Evolutionary conservation across 2,797 vertebrate genomes (phyloP), one percentile per base, ranked within the genome.

Genomic region (Falco concolor): DNA sequence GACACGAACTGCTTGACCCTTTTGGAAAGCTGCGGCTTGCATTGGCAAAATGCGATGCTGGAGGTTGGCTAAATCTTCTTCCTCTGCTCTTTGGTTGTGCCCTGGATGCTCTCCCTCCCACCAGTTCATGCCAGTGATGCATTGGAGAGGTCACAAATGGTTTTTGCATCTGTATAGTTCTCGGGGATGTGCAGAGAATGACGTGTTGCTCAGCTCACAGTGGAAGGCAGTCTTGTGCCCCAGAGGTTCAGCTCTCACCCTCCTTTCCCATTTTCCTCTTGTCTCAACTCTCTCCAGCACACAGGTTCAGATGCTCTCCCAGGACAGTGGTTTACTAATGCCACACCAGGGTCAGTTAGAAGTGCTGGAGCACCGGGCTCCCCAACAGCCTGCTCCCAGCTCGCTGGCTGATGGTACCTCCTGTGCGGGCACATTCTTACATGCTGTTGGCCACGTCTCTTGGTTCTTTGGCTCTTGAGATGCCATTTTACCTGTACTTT

Each of bases 401-500:
- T 34, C 1, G 0, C 83, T 79, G 73, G 20, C 50, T 34, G 42
- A 11, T 0, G 0, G 17, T 73, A 12, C 52, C 75, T 84, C 45
- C 34, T 5, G 0, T 4, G 3, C 6, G 0, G 45, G 70, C 63
- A 34, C 24, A 22, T 75, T 89, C 81, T 80, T 50, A 75, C 60
- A 0, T 50, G 42, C 69, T 3, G 2, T 90, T 91, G 73, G 87
- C 75, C 4, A 3, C 10, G 1, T 83, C 28, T 50, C 76, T 78
- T 0, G 0, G 21, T 61, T 91, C 79, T 56, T 42, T 44, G 53
- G n/a, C 87, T 93, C 54, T 47, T 19, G 30, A 64, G 84, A 25
- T 59, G 84, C 8, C 47, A 9, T 73, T 96, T 96, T 86, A 79
- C 87, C 82, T 95, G 95, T 96, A 92, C 53, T 94, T 96, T 95